Evolutionary conservation across 92 coral and sea anemone species (phyloP).

Genomic region (Phymanthus crucifer): DNA sequence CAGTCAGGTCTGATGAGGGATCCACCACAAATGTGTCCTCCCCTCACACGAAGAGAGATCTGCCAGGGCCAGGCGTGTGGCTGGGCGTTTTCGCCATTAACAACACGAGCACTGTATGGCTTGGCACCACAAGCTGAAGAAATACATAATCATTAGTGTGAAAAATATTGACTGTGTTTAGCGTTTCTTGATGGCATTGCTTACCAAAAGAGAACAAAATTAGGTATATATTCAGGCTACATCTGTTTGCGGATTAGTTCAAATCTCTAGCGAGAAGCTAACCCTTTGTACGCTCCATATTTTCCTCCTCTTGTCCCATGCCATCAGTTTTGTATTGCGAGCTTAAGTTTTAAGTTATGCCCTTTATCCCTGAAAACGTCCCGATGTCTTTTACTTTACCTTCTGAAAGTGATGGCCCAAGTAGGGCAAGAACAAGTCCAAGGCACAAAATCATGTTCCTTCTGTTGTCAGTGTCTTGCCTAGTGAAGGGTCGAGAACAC

Average conservation of each 20-base stretch:
- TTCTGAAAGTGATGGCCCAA: constrained; percentile 42
- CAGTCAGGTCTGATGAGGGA: constrained; percentile 36
- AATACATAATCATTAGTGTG: not conserved
- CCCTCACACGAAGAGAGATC: constrained; percentile 60
- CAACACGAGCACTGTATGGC: constrained; percentile 37
- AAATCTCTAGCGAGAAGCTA: no score
- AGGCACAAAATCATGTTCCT: constrained; percentile 24
- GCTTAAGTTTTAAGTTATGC: no score
- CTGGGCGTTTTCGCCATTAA: constrained; percentile 50
- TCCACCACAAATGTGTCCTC: constrained; percentile 70
- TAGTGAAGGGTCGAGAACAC: not conserved
- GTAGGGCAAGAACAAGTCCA: constrained; percentile 23
- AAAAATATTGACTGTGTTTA: not conserved
- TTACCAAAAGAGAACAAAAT: no score
- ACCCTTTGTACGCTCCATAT: no score
- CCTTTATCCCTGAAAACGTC: no score
- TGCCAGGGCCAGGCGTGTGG: constrained; percentile 75
- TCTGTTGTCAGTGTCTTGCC: not conserved
- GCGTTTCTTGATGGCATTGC: no score
- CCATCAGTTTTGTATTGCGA: no score
- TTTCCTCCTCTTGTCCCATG: no score
- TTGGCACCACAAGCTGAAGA: constrained; percentile 34
- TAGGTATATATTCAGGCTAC: no score
- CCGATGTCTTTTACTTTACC: constrained; percentile 2
- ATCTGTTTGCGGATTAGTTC: no score